Evolutionary conservation across 2,888 invertebrate species (phyloP), one percentile per base, ranked within the genome.

Genomic region (Eledone cirrhosa): DNA sequence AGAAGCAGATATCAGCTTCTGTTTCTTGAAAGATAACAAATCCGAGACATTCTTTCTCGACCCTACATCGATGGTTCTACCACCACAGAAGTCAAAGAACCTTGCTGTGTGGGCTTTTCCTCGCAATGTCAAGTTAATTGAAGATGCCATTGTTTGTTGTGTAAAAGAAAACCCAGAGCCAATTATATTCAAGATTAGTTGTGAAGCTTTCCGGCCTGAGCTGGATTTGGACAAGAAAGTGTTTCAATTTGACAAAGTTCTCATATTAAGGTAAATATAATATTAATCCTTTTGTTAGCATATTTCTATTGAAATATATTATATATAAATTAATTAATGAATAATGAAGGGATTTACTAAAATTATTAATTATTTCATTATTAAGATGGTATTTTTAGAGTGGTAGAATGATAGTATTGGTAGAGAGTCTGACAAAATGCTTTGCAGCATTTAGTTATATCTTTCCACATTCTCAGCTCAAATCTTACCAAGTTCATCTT

Each of bases 81-180:
- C 90, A 80, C 89, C 91, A 19, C 88, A 88, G n/a, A 89, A 91
- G 78, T 85, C 87, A 33, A 84, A 89, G 84, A 86, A 85, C 29
- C 84, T 91, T 78, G 87, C 84, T 47, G 84, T 91, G 29, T 91
- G 90, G 90, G 90, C 91, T 0, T 90, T 90, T 81, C 91, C 91
- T 11, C 89, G 87, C 80, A 84, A 84, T 11, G 87, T 88, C 2
- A 89, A 89, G 22, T 85, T 85, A 19, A 90, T 88, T 80, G 88
- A 89, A 59, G 91, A 91, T 81, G 84, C 89, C 2, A 83, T 91
- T 29, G 89, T 91, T 0, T 91, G 91, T 81, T 91, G 91, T 84
- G 86, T 91, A 16, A 83, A 89, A 72, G 91, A 91, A 80, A 91
- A 91, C 80, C 91, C 91, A 8, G 91, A 91, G 80, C 91, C 91